Base-by-base conservation (phyloP, 1,140 invertebrate species). In the Scylla paramamosain region DNA sequence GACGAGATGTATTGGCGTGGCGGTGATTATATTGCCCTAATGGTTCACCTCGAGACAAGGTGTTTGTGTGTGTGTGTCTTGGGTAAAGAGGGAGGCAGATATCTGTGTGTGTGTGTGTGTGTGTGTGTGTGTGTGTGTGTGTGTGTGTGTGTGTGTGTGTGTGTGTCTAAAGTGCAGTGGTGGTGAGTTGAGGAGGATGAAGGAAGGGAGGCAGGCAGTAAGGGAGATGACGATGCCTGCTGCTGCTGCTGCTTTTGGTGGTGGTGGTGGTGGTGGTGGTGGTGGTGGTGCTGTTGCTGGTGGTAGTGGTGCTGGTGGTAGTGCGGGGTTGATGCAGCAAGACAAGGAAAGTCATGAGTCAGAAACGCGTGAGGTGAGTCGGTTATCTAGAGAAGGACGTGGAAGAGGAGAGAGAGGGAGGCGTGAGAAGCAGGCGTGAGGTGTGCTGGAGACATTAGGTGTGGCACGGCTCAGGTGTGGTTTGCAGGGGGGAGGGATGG, bases 81-180 rank as follows among this genome's bases (percentile, higher is more conserved):
- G 67, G n/a, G 67, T 7, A 77, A 77, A 77, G 67, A 77, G n/a
- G 3, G 25, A n/a, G 1, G 67, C 52, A 59, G 52, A 39, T 20
- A 31, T 90, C 6, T 90, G 88, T 90, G 88, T 90, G 88, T 90
- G 88, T 90, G 88, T 90, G 32, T 25, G 46, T 91, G 89, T 91
- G 25, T 91, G 89, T 29, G 89, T 45, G 87, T 46, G 87, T 89
- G 87, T 46, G 87, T 89, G 52, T 59, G 52, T 59, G 52, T 59
- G 52, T 59, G 52, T 89, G 87, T 46, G 87, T 89, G 87, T 46
- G 87, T 89, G 52, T 59, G 52, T 59, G 52, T 59, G 52, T 59
- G 52, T 59, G 52, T 59, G 52, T 59, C 12, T 59, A 20, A 7
- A n/a, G 67, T n/a, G 20, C 20, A 77, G 67, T n/a, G n/a, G n/a